phyloP scores from a whole-genome alignment of 1,140 invertebrate species.

The Homarus americanus region DNA sequence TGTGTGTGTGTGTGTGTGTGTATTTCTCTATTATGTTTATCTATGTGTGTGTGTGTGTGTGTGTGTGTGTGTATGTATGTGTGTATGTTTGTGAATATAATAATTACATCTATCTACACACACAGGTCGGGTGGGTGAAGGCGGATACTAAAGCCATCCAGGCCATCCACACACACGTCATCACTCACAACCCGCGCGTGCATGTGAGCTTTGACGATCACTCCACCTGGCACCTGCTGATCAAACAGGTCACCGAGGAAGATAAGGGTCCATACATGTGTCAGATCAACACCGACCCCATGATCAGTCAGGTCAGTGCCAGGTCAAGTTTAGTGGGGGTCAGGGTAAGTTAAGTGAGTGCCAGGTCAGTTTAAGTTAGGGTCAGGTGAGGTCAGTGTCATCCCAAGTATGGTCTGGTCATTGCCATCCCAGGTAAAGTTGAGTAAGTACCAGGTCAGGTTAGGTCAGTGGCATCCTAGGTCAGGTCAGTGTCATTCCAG shows the following conservation, averaged over 20 bases:
- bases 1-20: constrained; percentile 1
- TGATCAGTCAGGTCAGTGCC: constrained; percentile 87
- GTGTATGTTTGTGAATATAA: background rate
- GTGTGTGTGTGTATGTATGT: background rate
- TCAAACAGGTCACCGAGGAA: constrained; percentile 91
- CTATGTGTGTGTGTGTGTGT: constrained; percentile 13
- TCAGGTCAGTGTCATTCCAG: too few relatives aligned
- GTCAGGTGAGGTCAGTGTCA: background rate
- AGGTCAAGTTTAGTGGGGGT: background rate
- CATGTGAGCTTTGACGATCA: constrained; percentile 81
- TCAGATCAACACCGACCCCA: constrained; percentile 94
- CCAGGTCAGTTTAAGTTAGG: background rate
- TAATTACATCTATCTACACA: background rate
- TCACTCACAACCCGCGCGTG: constrained; percentile 86
- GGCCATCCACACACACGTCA: constrained; percentile 93
- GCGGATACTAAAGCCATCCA: constrained; percentile 92
- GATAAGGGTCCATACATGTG: constrained; percentile 86
- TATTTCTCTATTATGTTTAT: background rate
- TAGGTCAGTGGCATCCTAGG: too few relatives aligned
- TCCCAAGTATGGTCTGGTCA: background rate
- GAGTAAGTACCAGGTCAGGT: too few relatives aligned
- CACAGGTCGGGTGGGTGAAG: constrained; percentile 94
- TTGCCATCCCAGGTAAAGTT: too few relatives aligned
- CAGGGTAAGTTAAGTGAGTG: background rate
- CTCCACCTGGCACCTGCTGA: constrained; percentile 93